These are phyloP conservation scores for Scolopax bukidnonensis DNA, from an alignment of 2,797 vertebrate species.

Conservation along the genomic window DNA sequence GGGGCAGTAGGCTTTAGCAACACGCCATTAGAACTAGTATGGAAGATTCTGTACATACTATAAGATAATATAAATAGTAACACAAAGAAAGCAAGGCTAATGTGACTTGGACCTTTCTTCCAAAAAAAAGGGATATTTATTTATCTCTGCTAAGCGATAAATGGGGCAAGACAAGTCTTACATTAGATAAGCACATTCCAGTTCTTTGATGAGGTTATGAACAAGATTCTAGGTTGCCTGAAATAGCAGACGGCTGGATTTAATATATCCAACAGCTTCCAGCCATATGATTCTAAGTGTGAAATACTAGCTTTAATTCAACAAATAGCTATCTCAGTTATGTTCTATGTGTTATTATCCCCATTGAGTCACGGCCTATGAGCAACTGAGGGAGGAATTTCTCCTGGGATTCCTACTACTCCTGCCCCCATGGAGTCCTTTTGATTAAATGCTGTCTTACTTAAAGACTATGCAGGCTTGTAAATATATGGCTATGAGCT, in stretches of 20 bases:
- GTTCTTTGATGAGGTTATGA: background rate
- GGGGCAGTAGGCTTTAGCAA: background rate
- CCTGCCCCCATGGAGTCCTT: background rate
- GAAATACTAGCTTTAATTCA: background rate
- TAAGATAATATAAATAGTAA: background rate
- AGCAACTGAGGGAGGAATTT: background rate
- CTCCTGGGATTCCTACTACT: background rate
- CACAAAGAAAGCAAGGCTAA: background rate
- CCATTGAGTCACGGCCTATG: background rate
- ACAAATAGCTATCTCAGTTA: background rate
- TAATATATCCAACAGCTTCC: background rate
- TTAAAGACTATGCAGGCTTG: background rate
- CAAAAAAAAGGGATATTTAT: background rate
- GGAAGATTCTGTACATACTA: background rate
- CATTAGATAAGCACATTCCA: background rate
- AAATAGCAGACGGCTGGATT: background rate
- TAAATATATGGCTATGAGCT: background rate
- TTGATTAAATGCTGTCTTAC: background rate
- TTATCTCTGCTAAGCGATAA: background rate
- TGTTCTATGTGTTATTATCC: background rate
- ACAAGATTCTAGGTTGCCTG: background rate
- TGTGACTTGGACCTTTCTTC: background rate
- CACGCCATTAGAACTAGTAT: background rate
- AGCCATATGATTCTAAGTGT: background rate
- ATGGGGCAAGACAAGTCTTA: background rate